These are phyloP conservation scores for Pandemis corylana DNA, from an alignment of 2,888 invertebrate species.

Conservation along the genomic window DNA sequence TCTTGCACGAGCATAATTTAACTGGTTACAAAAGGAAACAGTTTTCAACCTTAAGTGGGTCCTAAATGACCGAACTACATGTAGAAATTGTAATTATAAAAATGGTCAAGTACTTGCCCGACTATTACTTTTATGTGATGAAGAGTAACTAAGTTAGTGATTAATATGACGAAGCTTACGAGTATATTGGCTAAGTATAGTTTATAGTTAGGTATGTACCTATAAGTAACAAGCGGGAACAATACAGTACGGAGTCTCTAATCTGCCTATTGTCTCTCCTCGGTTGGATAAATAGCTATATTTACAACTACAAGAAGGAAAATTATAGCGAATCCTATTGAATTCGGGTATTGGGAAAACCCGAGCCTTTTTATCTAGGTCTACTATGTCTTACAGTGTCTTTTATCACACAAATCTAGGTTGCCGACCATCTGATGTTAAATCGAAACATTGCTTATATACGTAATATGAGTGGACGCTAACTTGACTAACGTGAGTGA, in stretches of 20 bases:
- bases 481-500: too few species aligned
- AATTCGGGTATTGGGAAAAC: neutral
- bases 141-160: neutral
- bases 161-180: neutral
- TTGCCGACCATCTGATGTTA: too few species aligned
- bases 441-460: too few species aligned
- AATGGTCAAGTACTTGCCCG: too few species aligned
- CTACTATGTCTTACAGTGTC: neutral
- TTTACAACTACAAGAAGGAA: slow-evolving; percentile 5
- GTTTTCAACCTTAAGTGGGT: too few species aligned
- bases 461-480: too few species aligned
- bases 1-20: too few species aligned
- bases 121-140: too few species aligned
- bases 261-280: slow-evolving; percentile 53
- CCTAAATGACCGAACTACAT: too few species aligned
- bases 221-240: slow-evolving; percentile 4
- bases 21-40: too few species aligned
- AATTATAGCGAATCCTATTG: slow-evolving; percentile 15
- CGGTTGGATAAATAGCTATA: slow-evolving; percentile 2
- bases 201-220: neutral
- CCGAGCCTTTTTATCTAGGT: neutral
- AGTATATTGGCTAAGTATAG: neutral
- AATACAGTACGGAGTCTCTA: slow-evolving; percentile 53
- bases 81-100: too few species aligned
- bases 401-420: too few species aligned